Percentiles rank a stretch among this genome's conserved stretches.
phyloP scores from a whole-genome alignment of 2,113 vertebrate species.

The Leucopsar rothschildi region DNA sequence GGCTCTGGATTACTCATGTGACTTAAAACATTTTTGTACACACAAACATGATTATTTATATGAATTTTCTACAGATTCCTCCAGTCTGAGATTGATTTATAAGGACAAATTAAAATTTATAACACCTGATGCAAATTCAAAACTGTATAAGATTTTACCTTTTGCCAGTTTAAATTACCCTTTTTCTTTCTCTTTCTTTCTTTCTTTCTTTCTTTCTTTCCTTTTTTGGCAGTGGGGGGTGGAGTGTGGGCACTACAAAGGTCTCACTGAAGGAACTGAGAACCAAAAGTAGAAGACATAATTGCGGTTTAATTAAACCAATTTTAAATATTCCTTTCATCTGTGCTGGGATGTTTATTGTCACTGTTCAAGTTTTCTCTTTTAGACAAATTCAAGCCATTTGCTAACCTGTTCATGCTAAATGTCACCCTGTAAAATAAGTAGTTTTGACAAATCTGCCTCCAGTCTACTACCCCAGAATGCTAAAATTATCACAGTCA shows the following conservation, averaged over 20 bases:
- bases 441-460: not conserved
- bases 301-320: slow-evolving; percentile 75
- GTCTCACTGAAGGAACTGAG: slow-evolving; percentile 46
- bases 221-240: not conserved
- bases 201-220: no score
- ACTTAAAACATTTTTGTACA: not conserved
- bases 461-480: not conserved
- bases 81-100: not conserved
- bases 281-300: slow-evolving; percentile 61
- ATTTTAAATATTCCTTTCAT: slow-evolving; percentile 64
- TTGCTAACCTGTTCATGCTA: slow-evolving; percentile 64
- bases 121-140: not conserved
- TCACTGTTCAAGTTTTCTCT: slow-evolving; percentile 62
- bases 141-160: not conserved
- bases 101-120: not conserved
- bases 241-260: not conserved
- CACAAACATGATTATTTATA: not conserved
- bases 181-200: not conserved
- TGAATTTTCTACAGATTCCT: not conserved
- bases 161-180: not conserved
- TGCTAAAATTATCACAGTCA: slow-evolving; percentile 31
- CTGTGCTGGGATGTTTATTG: slow-evolving; percentile 68
- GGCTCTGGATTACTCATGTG: not conserved
- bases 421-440: slow-evolving; percentile 60
- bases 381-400: slow-evolving; percentile 55